Conservation (phyloP, 2,797 vertebrate species). For the Pelodytes ibericus region DNA sequence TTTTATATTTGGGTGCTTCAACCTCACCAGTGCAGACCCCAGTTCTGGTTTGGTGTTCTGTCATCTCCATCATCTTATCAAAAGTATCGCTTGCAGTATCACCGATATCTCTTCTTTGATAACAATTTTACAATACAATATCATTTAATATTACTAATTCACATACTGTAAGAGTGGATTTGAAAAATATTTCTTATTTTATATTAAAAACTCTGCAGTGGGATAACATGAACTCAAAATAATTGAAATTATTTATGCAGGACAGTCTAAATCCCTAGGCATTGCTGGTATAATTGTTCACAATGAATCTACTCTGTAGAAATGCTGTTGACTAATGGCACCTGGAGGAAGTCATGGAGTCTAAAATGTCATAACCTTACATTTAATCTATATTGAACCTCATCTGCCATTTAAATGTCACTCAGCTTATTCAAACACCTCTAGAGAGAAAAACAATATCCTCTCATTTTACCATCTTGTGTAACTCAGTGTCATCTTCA, state of each 20-base stretch:
- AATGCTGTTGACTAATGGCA: background rate
- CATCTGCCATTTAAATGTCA: background rate
- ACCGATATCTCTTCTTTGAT: too few species aligned
- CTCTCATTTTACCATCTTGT: background rate
- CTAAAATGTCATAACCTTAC: constrained; percentile 7
- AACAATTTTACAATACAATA: too few species aligned
- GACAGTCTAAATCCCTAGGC: background rate
- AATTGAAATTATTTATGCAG: background rate
- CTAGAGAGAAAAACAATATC: constrained; percentile 2
- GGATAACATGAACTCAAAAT: background rate
- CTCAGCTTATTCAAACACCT: background rate
- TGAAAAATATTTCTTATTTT: too few species aligned
- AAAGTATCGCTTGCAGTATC: too few species aligned
- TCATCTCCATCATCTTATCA: too few species aligned
- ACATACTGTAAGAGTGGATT: too few species aligned
- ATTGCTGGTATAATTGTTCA: background rate
- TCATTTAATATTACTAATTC: too few species aligned
- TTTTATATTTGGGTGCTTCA: too few species aligned
- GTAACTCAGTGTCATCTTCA: background rate
- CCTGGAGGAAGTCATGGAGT: background rate
- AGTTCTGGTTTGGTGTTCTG: too few species aligned
- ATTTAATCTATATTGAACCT: background rate
- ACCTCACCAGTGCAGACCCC: too few species aligned
- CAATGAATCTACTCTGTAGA: background rate
- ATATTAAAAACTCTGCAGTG: too few species aligned